Evolutionary conservation across 1,140 invertebrate species (phyloP), one percentile per base, ranked within the genome.

Genomic region (Penaeus japonicus): DNA sequence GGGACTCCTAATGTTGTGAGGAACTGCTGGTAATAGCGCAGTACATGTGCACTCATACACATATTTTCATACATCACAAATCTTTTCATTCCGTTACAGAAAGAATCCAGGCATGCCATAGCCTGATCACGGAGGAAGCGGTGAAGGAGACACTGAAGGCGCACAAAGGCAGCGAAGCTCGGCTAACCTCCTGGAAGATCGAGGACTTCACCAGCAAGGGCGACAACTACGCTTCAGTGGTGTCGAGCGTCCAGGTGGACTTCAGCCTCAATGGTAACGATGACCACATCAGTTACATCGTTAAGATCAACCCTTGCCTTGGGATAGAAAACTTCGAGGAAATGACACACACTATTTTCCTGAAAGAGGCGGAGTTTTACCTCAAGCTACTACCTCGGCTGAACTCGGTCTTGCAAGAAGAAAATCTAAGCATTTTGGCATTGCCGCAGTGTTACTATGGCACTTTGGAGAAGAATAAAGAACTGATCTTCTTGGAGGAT

Each of bases 141-240:
- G 82, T 89, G 47, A 32, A 55, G 53, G 87, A 59, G 30, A 73
- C 81, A 2, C 81, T 89, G 55, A 59, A 57, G 12, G 59, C 54
- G 24, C 80, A 89, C 53, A 89, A 89, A 54, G 87, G 87, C 24
- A 54, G 65, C 54, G 53, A 70, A 10, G 87, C 87, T 7, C 24
- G 59, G 10, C 84, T 62, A 2, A 32, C 53, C n/a, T 47, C 30
- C 30, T 84, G 75, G 81, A 39, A 77, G 17, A 73, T 89, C 5
- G 39, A 75, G 53, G 87, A 89, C 55, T 84, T 89, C 82, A 78
- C 54, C 70, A 84, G 53, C 3, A 84, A 89, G 84, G 87, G 81
- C 22, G 87, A 89, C 87, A 89, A 89, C 39, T 89, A 84, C 53
- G 87, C 81, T 4, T 84, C 32, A 10, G 35, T 84, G 12, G 87